These are phyloP conservation scores for Falcaria lacertinaria DNA, from an alignment of 2,888 invertebrate genomes.

Conservation along the genomic window DNA sequence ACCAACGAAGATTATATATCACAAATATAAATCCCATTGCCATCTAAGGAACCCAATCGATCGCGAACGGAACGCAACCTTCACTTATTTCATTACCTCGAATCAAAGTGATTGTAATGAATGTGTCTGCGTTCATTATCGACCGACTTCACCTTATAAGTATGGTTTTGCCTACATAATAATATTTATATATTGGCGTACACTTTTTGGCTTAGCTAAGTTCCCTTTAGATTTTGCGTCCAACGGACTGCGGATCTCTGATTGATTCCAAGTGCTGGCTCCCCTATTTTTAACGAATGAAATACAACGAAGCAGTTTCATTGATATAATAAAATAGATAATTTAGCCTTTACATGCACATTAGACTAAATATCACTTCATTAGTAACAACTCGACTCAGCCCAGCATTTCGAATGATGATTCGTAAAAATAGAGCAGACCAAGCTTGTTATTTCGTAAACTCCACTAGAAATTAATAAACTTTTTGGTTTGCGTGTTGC, in stretches of 20 bases:
- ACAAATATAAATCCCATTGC: constrained; percentile 54
- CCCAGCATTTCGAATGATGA: neutral
- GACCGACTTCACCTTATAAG: constrained; percentile 8
- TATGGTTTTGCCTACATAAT: constrained; percentile 33
- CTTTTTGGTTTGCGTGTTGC: constrained; percentile 68
- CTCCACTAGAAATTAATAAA: constrained; percentile 48
- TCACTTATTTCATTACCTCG: neutral
- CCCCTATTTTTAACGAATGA: constrained; percentile 3
- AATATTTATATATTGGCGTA: constrained; percentile 50
- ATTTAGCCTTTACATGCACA: neutral
- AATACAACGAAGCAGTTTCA: neutral
- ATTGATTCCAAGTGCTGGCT: constrained; percentile 4
- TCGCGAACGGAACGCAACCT: constrained; percentile 7
- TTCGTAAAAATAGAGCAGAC: neutral
- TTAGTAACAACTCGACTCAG: neutral
- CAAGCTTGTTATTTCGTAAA: constrained; percentile 14
- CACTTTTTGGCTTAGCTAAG: constrained; percentile 70
- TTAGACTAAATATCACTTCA: neutral
- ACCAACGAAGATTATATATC: constrained; percentile 46
- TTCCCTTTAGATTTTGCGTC: constrained; percentile 29
- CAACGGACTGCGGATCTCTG: neutral
- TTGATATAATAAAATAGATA: neutral
- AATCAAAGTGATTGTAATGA: too few species aligned
- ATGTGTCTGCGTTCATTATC: constrained; percentile 2
- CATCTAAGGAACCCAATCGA: constrained; percentile 16